A percentile compares a stretch with the other conserved stretches of the same genome.
These are phyloP conservation scores for Nyctibius bracteatus DNA, from an alignment of 2,113 vertebrate species.

Conservation along the genomic window DNA sequence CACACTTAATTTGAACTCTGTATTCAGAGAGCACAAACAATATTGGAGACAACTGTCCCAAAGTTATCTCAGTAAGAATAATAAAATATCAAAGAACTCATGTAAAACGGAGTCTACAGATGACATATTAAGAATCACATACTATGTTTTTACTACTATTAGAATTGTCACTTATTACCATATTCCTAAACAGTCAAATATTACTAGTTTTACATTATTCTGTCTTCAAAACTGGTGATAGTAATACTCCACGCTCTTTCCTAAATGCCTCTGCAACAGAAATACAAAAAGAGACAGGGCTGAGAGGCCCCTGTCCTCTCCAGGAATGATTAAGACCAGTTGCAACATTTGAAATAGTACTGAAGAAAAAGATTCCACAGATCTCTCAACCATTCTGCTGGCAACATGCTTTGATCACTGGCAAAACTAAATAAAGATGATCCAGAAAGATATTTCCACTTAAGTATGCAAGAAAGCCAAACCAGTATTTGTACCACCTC, in stretches of 20 bases:
- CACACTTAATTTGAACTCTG: background rate
- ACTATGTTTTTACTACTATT: background rate
- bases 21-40: background rate
- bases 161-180: background rate
- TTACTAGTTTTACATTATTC: background rate
- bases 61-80: background rate
- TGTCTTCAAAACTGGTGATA: background rate
- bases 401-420: background rate
- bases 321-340: background rate
- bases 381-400: background rate
- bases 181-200: background rate
- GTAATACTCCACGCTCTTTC: background rate
- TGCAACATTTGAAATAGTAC: background rate
- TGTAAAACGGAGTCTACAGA: background rate
- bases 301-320: background rate
- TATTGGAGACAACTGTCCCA: background rate
- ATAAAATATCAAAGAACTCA: background rate
- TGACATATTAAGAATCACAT: background rate
- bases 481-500: background rate
- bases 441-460: background rate
- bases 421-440: background rate
- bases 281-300: background rate
- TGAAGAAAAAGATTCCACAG: background rate
- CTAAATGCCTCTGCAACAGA: background rate
- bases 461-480: background rate